Evolutionary conservation across 92 coral and sea anemone species (phyloP).

Genomic region (Siderastrea siderea): DNA sequence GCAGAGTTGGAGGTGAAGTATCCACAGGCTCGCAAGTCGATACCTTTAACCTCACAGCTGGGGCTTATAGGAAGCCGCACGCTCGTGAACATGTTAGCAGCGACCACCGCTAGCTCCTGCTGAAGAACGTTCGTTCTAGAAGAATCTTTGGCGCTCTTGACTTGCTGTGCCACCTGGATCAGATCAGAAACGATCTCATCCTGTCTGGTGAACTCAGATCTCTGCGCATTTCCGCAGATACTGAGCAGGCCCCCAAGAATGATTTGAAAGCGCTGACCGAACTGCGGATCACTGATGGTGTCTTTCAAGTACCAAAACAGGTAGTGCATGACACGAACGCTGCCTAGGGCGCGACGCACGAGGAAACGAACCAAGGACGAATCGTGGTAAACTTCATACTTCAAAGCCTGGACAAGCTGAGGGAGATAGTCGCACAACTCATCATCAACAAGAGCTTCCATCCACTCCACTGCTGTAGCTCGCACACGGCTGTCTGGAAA

Average conservation of each 20-base stretch:
- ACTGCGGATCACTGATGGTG: conserved; percentile 96
- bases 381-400: conserved; percentile 97
- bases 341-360: conserved; percentile 91
- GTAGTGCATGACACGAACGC: conserved; percentile 90
- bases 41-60: conserved; percentile 86
- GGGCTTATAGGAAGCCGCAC: conserved; percentile 95
- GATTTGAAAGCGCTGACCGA: conserved; percentile 98
- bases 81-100: conserved; percentile 74
- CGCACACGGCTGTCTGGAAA: conserved; percentile 96
- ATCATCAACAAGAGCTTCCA: conserved; percentile 93
- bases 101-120: conserved; percentile 86
- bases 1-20: conserved; percentile 98
- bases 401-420: conserved; percentile 97
- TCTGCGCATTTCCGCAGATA: conserved; percentile 94
- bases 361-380: conserved; percentile 94
- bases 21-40: conserved; percentile 80
- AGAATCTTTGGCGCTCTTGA: conserved; percentile 85
- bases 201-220: conserved; percentile 91
- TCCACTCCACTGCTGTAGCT: conserved; percentile 92
- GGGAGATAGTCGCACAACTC: conserved; percentile 98
- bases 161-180: conserved; percentile 91
- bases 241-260: conserved; percentile 92
- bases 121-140: conserved; percentile 80
- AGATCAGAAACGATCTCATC: conserved; percentile 92
- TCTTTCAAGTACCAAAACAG: conserved; percentile 97